phyloP scores from a whole-genome alignment of 2,888 invertebrate species.

The Stenodema calcarata region DNA sequence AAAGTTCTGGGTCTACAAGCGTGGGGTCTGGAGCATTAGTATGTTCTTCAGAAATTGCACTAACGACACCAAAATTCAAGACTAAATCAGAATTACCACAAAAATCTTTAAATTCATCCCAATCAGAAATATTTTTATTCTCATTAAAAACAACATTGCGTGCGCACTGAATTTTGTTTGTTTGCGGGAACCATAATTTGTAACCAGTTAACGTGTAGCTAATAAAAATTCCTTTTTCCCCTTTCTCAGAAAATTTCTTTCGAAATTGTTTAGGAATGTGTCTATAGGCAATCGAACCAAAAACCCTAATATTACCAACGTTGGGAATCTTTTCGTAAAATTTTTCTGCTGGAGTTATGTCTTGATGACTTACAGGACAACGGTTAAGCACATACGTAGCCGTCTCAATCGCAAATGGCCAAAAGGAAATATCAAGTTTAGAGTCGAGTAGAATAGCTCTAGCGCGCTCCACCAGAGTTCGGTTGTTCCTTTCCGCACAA shows the following conservation, averaged over 20 bases:
- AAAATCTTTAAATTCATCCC: neutral
- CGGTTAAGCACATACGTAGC: neutral
- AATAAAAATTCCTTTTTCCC: neutral
- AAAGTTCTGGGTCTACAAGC: too few relatives aligned
- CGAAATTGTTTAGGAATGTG: neutral
- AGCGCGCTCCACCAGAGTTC: neutral
- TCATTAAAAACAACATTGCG: neutral
- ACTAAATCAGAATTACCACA: too few relatives aligned
- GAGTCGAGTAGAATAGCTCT: neutral
- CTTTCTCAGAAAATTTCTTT: neutral
- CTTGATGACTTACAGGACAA: too few relatives aligned
- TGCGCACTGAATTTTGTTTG: neutral
- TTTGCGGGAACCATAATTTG: neutral
- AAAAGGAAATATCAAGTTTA: neutral
- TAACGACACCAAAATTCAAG: too few relatives aligned
- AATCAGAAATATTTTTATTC: neutral
- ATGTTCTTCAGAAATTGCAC: too few relatives aligned
- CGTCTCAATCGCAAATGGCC: neutral
- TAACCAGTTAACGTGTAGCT: neutral
- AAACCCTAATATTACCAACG: neutral
- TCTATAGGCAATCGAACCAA: neutral
- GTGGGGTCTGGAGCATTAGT: neutral
- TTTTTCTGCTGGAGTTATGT: too few relatives aligned
- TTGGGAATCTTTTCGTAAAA: too few relatives aligned
- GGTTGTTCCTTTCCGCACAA: neutral